Percentiles rank a stretch among this genome's conserved stretches.
Evolutionary conservation across 1,140 invertebrate species (phyloP).

Genomic region (Plodia interpunctella): DNA sequence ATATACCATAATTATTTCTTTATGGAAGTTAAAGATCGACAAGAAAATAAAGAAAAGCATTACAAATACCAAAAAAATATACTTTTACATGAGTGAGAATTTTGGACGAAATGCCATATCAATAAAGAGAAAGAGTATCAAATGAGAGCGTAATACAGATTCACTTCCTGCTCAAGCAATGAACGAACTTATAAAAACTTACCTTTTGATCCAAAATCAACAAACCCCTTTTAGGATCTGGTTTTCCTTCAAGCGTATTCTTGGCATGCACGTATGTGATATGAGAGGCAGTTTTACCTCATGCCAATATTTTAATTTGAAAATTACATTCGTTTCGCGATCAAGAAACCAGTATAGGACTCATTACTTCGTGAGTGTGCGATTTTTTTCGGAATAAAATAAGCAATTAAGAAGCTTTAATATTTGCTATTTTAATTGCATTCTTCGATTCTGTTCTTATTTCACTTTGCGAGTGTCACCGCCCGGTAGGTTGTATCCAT

Average conservation of each 20-base stretch:
- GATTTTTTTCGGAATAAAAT: slow-evolving; percentile 16
- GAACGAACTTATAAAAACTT: neutral
- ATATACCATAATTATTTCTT: too few relatives aligned
- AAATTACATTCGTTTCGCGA: slow-evolving; percentile 11
- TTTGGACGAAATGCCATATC: too few relatives aligned
- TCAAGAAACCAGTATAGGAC: slow-evolving; percentile 14
- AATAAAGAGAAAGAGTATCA: neutral
- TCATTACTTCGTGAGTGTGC: slow-evolving; percentile 11
- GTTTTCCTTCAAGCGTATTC: slow-evolving; percentile 6
- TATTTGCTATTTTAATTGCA: slow-evolving; percentile 12
- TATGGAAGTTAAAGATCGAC: too few relatives aligned
- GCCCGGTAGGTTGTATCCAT: neutral
- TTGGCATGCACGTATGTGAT: slow-evolving; percentile 1
- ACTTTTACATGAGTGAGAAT: too few relatives aligned
- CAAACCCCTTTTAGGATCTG: slow-evolving; percentile 7
- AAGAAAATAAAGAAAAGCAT: too few relatives aligned
- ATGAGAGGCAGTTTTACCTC: slow-evolving; percentile 7
- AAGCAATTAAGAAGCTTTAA: slow-evolving; percentile 16
- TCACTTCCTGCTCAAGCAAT: neutral
- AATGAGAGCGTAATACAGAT: neutral
- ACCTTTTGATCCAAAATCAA: neutral
- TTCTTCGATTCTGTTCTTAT: slow-evolving; percentile 4
- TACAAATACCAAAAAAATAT: too few relatives aligned
- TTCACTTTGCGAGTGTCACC: neutral
- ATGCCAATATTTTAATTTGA: slow-evolving; percentile 11